These are phyloP conservation scores for Pyralis farinalis DNA, from an alignment of 2,888 invertebrate genomes.

Conservation along the genomic window DNA sequence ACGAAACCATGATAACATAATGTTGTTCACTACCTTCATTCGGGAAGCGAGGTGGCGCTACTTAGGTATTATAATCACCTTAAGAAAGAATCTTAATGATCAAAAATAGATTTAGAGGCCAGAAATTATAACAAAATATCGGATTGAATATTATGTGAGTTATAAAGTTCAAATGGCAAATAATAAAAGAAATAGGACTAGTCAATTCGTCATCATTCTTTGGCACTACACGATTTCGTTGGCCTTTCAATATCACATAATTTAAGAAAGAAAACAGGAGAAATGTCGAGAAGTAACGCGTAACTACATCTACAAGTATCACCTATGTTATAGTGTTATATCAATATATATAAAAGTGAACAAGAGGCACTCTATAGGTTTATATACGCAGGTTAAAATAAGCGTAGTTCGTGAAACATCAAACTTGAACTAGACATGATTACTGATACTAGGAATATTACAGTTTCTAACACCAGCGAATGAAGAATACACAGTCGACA, in stretches of 20 bases:
- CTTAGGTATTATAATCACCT: too few relatives aligned
- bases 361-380: slow-evolving; percentile 82
- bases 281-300: slow-evolving; percentile 44
- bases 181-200: slow-evolving; percentile 7
- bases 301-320: slow-evolving; percentile 48
- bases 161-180: too few relatives aligned
- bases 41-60: too few relatives aligned
- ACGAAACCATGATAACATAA: too few relatives aligned
- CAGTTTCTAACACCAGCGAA: slow-evolving; percentile 39
- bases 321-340: slow-evolving; percentile 67
- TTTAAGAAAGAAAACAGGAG: slow-evolving; percentile 44
- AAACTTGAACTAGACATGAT: slow-evolving; percentile 52
- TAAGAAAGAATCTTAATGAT: too few relatives aligned
- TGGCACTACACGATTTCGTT: slow-evolving; percentile 68
- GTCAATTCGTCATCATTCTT: slow-evolving; percentile 25
- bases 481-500: slow-evolving; percentile 31
- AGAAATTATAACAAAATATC: too few relatives aligned
- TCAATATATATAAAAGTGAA: slow-evolving; percentile 81
- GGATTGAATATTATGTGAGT: too few relatives aligned
- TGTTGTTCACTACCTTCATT: too few relatives aligned
- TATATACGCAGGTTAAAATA: slow-evolving; percentile 75
- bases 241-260: slow-evolving; percentile 44
- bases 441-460: slow-evolving; percentile 48
- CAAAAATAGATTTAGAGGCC: too few relatives aligned
- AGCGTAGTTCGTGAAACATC: slow-evolving; percentile 75